Base-by-base conservation (phyloP, 2,797 vertebrate species). In the Botia kubotai region DNA sequence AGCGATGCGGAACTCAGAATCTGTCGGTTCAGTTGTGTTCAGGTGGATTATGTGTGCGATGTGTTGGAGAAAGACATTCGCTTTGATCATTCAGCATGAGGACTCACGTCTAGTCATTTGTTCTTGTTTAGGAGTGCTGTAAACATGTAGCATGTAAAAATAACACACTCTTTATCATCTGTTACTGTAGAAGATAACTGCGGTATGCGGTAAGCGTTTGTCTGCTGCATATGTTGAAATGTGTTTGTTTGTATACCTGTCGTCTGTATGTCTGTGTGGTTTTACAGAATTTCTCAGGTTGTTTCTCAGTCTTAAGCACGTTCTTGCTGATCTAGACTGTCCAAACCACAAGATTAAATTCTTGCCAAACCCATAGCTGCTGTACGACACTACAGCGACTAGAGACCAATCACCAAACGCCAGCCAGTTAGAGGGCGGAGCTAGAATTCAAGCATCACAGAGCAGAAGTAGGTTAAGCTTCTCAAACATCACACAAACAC, bases 341-440 rank as follows among this genome's bases (percentile, higher is more conserved):
- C 55, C 55, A 85, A 87, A 86, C 82, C 75, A 86, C 88, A 89
- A 87, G 86, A 85, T 73, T 87, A 85, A 65, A 75, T 23, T 75
- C 58, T 85, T 86, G 93, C 93, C 93, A 93, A 94, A 93, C 69
- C 77, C 50, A 74, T 89, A 67, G 89, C 90, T 92, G 90, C 91
- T 90, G 84, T 79, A 83, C 73, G 88, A 91, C 87, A 46, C 43
- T 46, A 10, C 43, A 77, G 69, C 13, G 1, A 33, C 68, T 29
- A 1, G 6, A 76, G 86, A 63, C 77, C 73, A 71, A 81, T 73
- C 82, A 72, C 83, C 48, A 29, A 67, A 75, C 70, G 19, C 85
- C 69, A 26, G 48, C 65, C 55, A 26, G 14, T 53, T n/a, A 52
- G 39, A 73, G 43, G 69, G 50, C n/a, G 69, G 58, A 69, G 26